Percentiles rank a stretch among this genome's conserved stretches.
Evolutionary conservation across 2,888 invertebrate genomes (phyloP).

Genomic region (Dioctria rufipes): DNA sequence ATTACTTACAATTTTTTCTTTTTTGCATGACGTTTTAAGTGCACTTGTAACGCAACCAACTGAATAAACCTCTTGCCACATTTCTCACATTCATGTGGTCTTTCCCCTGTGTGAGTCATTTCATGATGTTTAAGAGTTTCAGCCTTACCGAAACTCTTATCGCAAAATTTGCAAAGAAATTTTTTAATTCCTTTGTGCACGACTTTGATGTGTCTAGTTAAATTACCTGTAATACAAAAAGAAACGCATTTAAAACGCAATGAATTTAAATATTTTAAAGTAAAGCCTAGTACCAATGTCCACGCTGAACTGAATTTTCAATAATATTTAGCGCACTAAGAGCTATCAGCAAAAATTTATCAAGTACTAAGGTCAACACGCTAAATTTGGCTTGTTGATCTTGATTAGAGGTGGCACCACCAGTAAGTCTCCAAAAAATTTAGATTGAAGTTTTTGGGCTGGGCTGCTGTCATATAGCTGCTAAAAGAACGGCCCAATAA

Average conservation of each 20-base stretch:
- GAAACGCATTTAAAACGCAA: neutral
- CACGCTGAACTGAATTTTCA: too few relatives aligned
- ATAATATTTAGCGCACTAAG: too few relatives aligned
- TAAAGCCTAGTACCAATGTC: too few relatives aligned
- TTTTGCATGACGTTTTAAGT: conserved; percentile 53
- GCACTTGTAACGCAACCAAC: conserved; percentile 48
- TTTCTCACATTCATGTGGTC: conserved; percentile 46
- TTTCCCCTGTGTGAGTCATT: conserved; percentile 57
- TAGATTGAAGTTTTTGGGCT: too few relatives aligned
- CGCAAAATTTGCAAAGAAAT: conserved; percentile 52
- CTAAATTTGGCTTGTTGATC: too few relatives aligned
- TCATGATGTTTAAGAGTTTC: conserved; percentile 56
- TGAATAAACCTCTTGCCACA: conserved; percentile 56
- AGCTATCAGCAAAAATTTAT: too few relatives aligned
- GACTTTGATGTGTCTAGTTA: conserved; percentile 51
- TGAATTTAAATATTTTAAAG: neutral
- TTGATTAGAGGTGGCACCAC: too few relatives aligned
- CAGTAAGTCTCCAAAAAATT: too few relatives aligned
- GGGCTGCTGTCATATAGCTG: too few relatives aligned
- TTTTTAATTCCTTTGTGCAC: conserved; percentile 55
- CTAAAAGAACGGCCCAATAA: too few relatives aligned
- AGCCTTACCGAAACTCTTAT: conserved; percentile 55
- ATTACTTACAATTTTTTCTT: too few relatives aligned
- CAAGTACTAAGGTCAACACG: too few relatives aligned
- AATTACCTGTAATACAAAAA: conserved; percentile 46